phyloP scores from a whole-genome alignment of 2,113 vertebrate species.

The Heliornis fulica region DNA sequence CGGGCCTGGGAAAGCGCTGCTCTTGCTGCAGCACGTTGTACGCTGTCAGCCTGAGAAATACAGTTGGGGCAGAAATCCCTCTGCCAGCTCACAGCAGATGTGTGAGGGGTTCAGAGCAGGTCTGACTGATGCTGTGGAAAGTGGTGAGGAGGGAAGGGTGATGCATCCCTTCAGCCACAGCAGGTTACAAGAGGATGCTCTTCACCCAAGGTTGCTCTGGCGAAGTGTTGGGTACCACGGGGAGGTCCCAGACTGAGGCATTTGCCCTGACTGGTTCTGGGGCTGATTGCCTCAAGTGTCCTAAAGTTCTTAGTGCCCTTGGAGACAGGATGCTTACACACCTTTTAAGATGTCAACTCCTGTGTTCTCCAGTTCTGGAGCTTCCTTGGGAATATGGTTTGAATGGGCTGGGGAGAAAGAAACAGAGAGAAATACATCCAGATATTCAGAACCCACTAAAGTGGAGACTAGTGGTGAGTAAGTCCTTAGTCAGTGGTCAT shows the following conservation, averaged over 20 bases:
- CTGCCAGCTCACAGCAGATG: background rate
- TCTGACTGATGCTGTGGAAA: background rate
- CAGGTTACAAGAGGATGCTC: background rate
- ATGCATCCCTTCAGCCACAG: background rate
- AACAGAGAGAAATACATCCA: background rate
- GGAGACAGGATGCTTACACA: background rate
- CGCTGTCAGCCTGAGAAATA: background rate
- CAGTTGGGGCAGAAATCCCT: background rate
- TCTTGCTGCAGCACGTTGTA: background rate
- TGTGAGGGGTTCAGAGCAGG: rapidly evolving
- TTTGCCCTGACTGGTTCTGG: rapidly evolving
- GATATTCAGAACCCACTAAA: background rate
- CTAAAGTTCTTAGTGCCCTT: background rate
- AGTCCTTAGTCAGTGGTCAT: no score
- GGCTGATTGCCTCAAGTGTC: background rate
- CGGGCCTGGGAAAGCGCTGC: background rate
- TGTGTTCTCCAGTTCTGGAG: background rate
- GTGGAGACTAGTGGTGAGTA: background rate
- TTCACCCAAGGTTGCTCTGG: background rate
- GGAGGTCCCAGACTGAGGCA: rapidly evolving
- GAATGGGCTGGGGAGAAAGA: rapidly evolving
- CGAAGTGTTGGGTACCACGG: rapidly evolving
- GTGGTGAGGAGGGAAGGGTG: background rate
- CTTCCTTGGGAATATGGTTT: background rate
- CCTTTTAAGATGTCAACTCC: background rate